Conservation (phyloP, 1,140 invertebrate species). For the Aphelenchoides besseyi region DNA sequence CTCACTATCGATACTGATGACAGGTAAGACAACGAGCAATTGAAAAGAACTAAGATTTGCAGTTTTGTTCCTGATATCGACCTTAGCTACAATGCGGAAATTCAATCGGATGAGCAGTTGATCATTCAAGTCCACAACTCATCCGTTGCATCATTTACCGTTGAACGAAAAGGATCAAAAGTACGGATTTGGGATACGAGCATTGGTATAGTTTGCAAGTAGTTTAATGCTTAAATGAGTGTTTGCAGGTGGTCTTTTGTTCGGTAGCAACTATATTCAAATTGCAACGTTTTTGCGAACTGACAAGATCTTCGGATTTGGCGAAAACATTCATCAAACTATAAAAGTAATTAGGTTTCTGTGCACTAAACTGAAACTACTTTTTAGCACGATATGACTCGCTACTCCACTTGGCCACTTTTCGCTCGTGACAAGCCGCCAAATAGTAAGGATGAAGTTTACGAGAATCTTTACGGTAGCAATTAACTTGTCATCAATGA, state of each 20-base stretch:
- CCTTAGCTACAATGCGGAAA: slow-evolving; percentile 9
- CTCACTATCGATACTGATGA: slow-evolving; percentile 37
- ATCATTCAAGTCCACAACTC: slow-evolving; percentile 18
- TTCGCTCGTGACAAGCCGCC: slow-evolving; percentile 65
- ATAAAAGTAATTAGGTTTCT: slow-evolving; percentile 52
- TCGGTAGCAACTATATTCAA: slow-evolving; percentile 80
- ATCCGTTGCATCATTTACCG: slow-evolving; percentile 33
- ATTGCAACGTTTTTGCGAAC: slow-evolving; percentile 74
- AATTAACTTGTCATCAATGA: no score
- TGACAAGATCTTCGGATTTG: slow-evolving; percentile 77
- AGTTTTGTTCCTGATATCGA: slow-evolving; percentile 28
- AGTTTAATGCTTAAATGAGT: neutral
- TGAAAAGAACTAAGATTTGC: slow-evolving; percentile 5
- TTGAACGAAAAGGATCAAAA: slow-evolving; percentile 31
- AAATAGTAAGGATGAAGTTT: slow-evolving; percentile 31
- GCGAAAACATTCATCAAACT: slow-evolving; percentile 69
- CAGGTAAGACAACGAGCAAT: slow-evolving; percentile 16
- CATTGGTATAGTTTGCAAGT: slow-evolving; percentile 63
- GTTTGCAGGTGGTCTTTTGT: slow-evolving; percentile 63
- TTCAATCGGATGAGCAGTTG: slow-evolving; percentile 30
- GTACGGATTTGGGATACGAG: slow-evolving; percentile 70
- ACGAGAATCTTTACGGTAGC: slow-evolving; percentile 51
- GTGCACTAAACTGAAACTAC: neutral
- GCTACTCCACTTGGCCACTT: slow-evolving; percentile 63
- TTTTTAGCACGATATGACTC: slow-evolving; percentile 56